Base-by-base conservation (phyloP, 1,140 invertebrate species). In the Aleiodes sp. region DNA sequence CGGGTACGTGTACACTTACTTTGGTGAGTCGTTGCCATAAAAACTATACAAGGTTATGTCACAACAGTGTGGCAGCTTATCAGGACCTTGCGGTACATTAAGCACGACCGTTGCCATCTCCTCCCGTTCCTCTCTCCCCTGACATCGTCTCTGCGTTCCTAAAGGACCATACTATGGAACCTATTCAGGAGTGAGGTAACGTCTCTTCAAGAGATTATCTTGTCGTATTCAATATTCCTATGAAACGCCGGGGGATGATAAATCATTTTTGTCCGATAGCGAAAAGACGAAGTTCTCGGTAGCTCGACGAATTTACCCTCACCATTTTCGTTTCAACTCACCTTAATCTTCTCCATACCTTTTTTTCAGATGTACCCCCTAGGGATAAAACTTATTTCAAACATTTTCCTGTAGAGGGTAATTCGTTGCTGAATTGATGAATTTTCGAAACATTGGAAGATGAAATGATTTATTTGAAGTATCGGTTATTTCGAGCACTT, bases 161-260 rank as follows among this genome's bases (percentile, higher is more conserved):
- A 16, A 29, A 59, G 56, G 24, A n/a, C 56, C 28, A 14, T n/a
- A 29, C 24, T 56, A 24, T 52, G 46, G 26, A 52, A 52, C 46
- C 19, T 52, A 52, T 52, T 21, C 46, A 52, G 37, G 73, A 24
- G 68, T 57, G 39, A 39, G 63, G 39, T 52, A 63, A 43, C 62
- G 56, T 65, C 63, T 70, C 75, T 69, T 73, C 72, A 71, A 78
- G 75, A 80, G 80, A 82, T 82, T 82, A 82, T 82, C 80, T 82
- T 82, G 80, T 80, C 80, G 80, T 81, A 82, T 81, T 82, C 79
- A 82, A 82, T 82, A 82, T 82, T 82, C 80, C 76, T 79, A 80
- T 81, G 78, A 76, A 81, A 80, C 73, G 74, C 74, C 72, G 70
- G 65, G 28, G 72, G 77, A 82, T 82, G 80, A 82, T 82, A 80